phyloP scores from a whole-genome alignment of 35 echinoderm and acorn worm genomes.

The Lytechinus pictus region DNA sequence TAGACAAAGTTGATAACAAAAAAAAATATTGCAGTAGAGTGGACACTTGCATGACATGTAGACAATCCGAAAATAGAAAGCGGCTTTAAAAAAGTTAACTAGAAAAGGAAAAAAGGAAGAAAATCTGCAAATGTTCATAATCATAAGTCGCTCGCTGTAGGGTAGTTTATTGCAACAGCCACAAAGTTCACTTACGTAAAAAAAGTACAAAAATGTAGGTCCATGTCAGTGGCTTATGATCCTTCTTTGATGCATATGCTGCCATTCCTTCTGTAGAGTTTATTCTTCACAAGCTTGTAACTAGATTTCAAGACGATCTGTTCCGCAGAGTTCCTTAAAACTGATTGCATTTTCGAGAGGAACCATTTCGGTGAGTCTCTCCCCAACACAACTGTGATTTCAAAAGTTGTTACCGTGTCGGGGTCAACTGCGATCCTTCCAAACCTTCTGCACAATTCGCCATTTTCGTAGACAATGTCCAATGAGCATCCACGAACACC shows the following conservation, averaged over 20 bases:
- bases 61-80: not conserved
- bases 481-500: slow-evolving; percentile 86
- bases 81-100: not conserved
- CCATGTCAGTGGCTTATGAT: slow-evolving; percentile 39
- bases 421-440: slow-evolving; percentile 89
- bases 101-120: not conserved
- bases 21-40: not conserved
- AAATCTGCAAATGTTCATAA: slow-evolving; percentile 3
- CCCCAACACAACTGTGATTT: slow-evolving; percentile 76
- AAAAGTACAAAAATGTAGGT: not conserved
- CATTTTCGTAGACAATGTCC: slow-evolving; percentile 81
- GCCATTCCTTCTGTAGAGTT: slow-evolving; percentile 87
- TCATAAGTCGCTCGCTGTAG: not conserved
- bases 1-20: not conserved
- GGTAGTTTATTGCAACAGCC: not conserved
- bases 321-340: slow-evolving; percentile 73
- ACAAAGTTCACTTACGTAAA: not conserved
- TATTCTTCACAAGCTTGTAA: slow-evolving; percentile 93
- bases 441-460: slow-evolving; percentile 72
- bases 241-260: slow-evolving; percentile 59
- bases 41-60: not conserved
- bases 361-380: slow-evolving; percentile 79
- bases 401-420: slow-evolving; percentile 93
- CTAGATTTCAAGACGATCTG: slow-evolving; percentile 74
- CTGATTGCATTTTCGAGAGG: slow-evolving; percentile 75